Base-by-base conservation (phyloP, 2,113 vertebrate genomes). In the Morone saxatilis region DNA sequence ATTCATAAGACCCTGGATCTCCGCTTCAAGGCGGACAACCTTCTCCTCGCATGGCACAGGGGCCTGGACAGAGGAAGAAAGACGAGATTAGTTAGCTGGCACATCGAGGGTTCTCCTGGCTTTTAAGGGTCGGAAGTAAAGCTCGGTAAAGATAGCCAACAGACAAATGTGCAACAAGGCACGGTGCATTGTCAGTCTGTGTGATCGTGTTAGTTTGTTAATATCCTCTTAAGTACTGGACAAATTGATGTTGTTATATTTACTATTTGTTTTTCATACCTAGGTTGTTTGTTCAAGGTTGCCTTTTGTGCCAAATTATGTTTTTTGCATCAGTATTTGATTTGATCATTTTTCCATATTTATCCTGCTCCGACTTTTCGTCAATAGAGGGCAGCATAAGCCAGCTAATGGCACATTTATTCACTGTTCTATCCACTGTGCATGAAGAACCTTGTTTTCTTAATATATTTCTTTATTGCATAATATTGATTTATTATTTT, bases 11-110 rank as follows among this genome's bases (percentile, higher is more conserved):
- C 17, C 65, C 62, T 61, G 62, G 50, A 94, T 65, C 80, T 91
- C 83, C 0, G 65, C 89, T 12, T 93, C 86, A 78, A 93, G 74
- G 0, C 47, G 78, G 12, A 20, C 47, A 54, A 92, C 85, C 53
- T 14, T 59, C 65, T 83, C 68, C 56, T 88, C 86, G 76, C 92
- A 93, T 0, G 86, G 86, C 45, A 91, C 53, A 3, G 92, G 92
- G 2, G 47, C 91, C 92, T 94, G 75, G 31, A 71, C 20, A 19
- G 48, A 36, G 3, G 59, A 5, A 9, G 0, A 20, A 22, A 12
- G 14, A n/a, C 6, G 0, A 22, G 0, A 14, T 54, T 13, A 45
- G 31, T 31, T 43, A 22, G 36, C 11, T n/a, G 12, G 9, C 41
- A 61, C 12, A 61, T 4, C 1, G 0, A 11, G 11, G 9, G 31